Evolutionary conservation across 1,140 invertebrate genomes (phyloP).

Genomic region (Paracyclopina nana): DNA sequence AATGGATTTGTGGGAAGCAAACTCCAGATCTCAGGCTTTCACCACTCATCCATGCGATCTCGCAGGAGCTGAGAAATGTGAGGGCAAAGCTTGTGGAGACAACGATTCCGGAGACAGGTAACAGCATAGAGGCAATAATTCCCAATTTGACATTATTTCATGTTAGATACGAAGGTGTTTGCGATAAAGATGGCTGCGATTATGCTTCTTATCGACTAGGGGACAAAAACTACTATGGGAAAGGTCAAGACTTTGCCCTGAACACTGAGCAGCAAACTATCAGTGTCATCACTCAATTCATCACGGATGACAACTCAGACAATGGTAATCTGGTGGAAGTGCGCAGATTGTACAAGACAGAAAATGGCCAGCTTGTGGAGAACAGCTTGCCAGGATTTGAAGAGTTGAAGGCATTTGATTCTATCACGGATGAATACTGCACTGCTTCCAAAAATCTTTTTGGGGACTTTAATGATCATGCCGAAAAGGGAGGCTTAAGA

Average conservation of each 20-base stretch:
- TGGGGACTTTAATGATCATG: constrained; percentile 18
- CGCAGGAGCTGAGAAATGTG: constrained; percentile 17
- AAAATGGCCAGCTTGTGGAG: constrained; percentile 18
- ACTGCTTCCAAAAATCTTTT: constrained; percentile 17
- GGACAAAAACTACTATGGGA: constrained; percentile 14
- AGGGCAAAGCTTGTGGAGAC: constrained; percentile 19
- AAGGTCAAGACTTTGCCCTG: constrained; percentile 18
- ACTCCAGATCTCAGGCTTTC: constrained; percentile 18
- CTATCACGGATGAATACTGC: constrained; percentile 19
- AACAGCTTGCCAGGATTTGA: constrained; percentile 18
- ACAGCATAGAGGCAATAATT: too few species aligned
- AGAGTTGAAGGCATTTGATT: constrained; percentile 18
- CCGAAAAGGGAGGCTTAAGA: constrained; percentile 17
- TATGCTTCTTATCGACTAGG: constrained; percentile 18
- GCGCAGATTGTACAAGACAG: constrained; percentile 18
- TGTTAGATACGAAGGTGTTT: constrained; percentile 19
- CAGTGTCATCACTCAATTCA: constrained; percentile 21
- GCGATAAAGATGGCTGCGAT: constrained; percentile 21
- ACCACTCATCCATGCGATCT: constrained; percentile 19
- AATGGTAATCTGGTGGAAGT: constrained; percentile 20
- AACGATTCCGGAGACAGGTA: constrained; percentile 18
- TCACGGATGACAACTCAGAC: constrained; percentile 20
- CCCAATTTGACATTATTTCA: constrained; percentile 6
- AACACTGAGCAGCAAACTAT: constrained; percentile 18
- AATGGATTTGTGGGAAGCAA: constrained; percentile 21